A percentile compares a stretch with the other conserved stretches of the same genome.
These are phyloP conservation scores for Plestiodon gilberti DNA, from an alignment of 2,113 vertebrate genomes.

Conservation along the genomic window DNA sequence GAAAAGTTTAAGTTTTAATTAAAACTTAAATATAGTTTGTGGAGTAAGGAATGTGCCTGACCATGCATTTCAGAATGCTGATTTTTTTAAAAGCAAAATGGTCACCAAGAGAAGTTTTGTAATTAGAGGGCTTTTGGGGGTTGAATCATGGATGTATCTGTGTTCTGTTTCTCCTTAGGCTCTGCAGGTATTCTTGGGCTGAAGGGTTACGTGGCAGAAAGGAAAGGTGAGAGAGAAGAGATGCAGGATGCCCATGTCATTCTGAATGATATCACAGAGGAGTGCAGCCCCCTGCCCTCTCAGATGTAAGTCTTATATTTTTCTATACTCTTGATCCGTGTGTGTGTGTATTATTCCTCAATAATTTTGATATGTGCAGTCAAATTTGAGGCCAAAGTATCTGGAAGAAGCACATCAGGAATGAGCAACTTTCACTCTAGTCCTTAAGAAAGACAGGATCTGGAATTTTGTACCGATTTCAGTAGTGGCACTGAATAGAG, in stretches of 20 bases:
- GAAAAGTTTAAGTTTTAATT: too few species aligned
- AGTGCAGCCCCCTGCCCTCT: slow-evolving; percentile 74
- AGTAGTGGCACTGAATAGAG: neutral
- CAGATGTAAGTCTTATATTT: slow-evolving; percentile 83
- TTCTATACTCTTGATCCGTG: fast-evolving
- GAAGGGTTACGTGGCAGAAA: slow-evolving; percentile 88
- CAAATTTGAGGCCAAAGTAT: neutral
- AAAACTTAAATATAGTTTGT: neutral
- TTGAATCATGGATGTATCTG: slow-evolving; percentile 51
- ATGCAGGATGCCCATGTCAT: slow-evolving; percentile 96
- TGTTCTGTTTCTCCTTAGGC: slow-evolving; percentile 62
- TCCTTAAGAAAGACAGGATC: neutral
- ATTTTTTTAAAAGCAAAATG: neutral
- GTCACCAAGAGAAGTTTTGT: neutral
- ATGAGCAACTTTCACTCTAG: neutral
- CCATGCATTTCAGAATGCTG: slow-evolving; percentile 8
- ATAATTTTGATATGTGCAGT: neutral
- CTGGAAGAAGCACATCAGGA: neutral
- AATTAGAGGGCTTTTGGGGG: neutral
- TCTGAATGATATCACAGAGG: slow-evolving; percentile 82
- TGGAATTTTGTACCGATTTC: neutral
- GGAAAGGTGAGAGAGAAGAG: slow-evolving; percentile 93
- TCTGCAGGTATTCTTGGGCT: slow-evolving; percentile 79
- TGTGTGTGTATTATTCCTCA: neutral
- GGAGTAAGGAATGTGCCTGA: fast-evolving